phyloP scores from a whole-genome alignment of 2,888 invertebrate species.

The Thumatha senex region DNA sequence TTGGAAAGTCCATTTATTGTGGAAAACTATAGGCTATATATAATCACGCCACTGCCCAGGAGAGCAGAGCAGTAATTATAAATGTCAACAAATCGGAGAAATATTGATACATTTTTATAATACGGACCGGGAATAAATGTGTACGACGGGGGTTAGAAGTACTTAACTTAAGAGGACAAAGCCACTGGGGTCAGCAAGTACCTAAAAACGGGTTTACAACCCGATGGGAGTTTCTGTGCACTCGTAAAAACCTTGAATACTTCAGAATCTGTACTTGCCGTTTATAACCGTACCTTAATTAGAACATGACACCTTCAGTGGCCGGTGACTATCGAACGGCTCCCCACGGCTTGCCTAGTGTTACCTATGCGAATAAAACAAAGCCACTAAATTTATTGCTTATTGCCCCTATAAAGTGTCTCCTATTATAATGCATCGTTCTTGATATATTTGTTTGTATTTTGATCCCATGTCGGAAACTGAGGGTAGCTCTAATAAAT shows the following conservation, averaged over 20 bases:
- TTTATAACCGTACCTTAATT: slow-evolving; percentile 32
- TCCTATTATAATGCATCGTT: slow-evolving; percentile 28
- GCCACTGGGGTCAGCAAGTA: too few species aligned
- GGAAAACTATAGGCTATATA: too few species aligned
- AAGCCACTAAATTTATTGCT: slow-evolving; percentile 37
- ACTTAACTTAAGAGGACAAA: too few species aligned
- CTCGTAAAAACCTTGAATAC: slow-evolving; percentile 17
- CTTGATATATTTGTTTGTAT: slow-evolving; percentile 37
- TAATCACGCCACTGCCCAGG: too few species aligned
- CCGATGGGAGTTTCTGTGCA: neutral
- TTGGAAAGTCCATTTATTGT: too few species aligned
- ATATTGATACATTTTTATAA: too few species aligned
- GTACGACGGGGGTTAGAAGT: too few species aligned
- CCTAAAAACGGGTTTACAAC: slow-evolving; percentile 9
- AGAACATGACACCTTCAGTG: slow-evolving; percentile 22
- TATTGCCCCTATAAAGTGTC: slow-evolving; percentile 30
- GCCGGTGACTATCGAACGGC: slow-evolving; percentile 11
- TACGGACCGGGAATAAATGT: too few species aligned
- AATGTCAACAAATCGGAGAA: too few species aligned
- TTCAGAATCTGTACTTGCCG: slow-evolving; percentile 13
- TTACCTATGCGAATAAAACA: slow-evolving; percentile 28
- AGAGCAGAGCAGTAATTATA: too few species aligned
- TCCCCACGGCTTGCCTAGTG: slow-evolving; percentile 10
- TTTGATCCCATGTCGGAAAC: slow-evolving; percentile 35
- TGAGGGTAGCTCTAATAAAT: slow-evolving; percentile 19